A percentile compares a stretch with the other conserved stretches of the same genome.
Conservation (phyloP, 2,888 invertebrate genomes). For the Aporophyla nigra region DNA sequence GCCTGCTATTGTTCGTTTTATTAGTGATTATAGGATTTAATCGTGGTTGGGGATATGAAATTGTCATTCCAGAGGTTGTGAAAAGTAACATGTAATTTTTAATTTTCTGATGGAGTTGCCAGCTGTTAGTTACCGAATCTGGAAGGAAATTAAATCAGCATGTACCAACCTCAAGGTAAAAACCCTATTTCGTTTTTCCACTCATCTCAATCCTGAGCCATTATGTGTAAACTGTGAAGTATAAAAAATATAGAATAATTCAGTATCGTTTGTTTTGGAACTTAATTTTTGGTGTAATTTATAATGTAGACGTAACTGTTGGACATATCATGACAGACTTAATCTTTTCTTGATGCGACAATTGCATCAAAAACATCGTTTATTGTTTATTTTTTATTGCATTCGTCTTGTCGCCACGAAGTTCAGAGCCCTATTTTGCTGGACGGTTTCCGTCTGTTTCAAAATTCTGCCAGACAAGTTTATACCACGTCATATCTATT, state of each 20-base stretch:
- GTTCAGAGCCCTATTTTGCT: not conserved
- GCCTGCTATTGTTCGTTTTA: conserved; percentile 51
- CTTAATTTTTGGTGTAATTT: not conserved
- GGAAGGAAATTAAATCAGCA: not conserved
- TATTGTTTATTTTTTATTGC: not conserved
- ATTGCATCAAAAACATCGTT: not conserved
- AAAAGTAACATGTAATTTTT: not conserved
- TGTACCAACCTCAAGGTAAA: too few relatives aligned
- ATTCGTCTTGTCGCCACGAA: not conserved
- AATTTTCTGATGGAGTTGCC: not conserved
- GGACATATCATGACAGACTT: not conserved
- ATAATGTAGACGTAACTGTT: not conserved
- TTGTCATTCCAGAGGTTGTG: conserved; percentile 2
- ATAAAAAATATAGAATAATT: not conserved
- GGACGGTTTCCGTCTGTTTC: too few relatives aligned
- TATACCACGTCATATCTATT: not conserved
- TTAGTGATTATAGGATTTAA: conserved; percentile 45
- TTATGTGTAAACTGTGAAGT: not conserved
- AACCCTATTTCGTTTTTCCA: too few relatives aligned
- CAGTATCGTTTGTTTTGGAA: not conserved
- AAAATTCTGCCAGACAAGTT: not conserved
- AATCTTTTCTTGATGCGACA: not conserved
- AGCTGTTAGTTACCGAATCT: not conserved
- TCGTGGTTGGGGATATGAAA: not conserved
- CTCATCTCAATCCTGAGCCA: too few relatives aligned